These are phyloP conservation scores for Athrips mouffetella DNA, from an alignment of 2,888 invertebrate species.

Conservation along the genomic window DNA sequence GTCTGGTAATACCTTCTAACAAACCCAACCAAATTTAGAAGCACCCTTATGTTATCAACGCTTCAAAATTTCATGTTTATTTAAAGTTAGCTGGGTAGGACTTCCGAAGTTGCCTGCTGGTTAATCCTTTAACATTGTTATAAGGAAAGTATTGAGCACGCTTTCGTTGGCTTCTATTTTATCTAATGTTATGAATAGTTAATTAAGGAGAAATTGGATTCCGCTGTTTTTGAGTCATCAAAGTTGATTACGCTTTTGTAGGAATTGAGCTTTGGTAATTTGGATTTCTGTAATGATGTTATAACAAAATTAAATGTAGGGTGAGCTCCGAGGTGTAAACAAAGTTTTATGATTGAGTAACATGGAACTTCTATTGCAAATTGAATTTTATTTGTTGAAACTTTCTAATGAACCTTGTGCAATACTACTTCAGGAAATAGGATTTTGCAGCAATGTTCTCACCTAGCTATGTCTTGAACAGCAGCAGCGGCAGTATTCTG, in stretches of 20 bases:
- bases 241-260: conserved; percentile 8
- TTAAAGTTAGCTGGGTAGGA: conserved; percentile 49
- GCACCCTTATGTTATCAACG: conserved; percentile 47
- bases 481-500: too few species aligned
- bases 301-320: too few species aligned
- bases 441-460: too few species aligned
- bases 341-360: too few species aligned
- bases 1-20: conserved; percentile 29
- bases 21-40: conserved; percentile 31
- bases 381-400: too few species aligned
- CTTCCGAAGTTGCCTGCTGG: conserved; percentile 43
- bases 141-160: conserved; percentile 51
- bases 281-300: background rate
- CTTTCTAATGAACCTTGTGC: too few species aligned
- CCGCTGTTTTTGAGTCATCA: conserved; percentile 22
- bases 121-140: conserved; percentile 62
- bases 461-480: too few species aligned
- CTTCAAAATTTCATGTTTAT: conserved; percentile 57
- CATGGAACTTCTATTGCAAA: too few species aligned
- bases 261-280: background rate
- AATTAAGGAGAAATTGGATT: conserved; percentile 55
- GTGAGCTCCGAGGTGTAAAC: too few species aligned
- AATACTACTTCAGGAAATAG: too few species aligned
- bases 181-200: conserved; percentile 51
- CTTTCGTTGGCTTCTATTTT: conserved; percentile 44